Percentiles rank a stretch among this genome's conserved stretches.
These are phyloP conservation scores for Corythaeola cristata DNA, from an alignment of 2,113 vertebrate genomes.

Conservation along the genomic window DNA sequence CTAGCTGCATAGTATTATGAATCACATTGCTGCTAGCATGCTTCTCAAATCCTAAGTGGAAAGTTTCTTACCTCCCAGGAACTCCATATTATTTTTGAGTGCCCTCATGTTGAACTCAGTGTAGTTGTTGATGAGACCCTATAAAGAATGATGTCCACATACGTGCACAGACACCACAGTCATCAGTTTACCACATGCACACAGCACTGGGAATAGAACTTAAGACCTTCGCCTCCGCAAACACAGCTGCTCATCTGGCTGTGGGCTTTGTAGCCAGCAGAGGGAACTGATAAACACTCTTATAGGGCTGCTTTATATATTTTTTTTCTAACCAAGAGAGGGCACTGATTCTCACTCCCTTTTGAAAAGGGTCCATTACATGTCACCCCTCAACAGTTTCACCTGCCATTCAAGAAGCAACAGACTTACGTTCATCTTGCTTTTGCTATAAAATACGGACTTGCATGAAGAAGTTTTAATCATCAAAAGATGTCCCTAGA, in stretches of 20 bases:
- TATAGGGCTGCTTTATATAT: not conserved
- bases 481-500: constrained; percentile 30
- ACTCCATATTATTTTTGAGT: not conserved
- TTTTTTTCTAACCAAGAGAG: constrained; percentile 11
- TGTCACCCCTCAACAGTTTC: not conserved
- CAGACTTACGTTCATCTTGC: not conserved
- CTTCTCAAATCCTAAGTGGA: not conserved
- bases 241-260: constrained; percentile 70
- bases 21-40: not conserved
- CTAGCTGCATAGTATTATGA: not conserved
- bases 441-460: not conserved
- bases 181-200: constrained; percentile 28
- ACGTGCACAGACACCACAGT: constrained; percentile 52
- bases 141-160: not conserved
- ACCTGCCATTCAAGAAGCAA: not conserved
- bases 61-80: constrained; percentile 19
- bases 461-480: constrained; percentile 13
- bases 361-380: not conserved
- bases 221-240: constrained; percentile 46
- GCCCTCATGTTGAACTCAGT: constrained; percentile 23
- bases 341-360: not conserved
- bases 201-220: constrained; percentile 39
- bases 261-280: constrained; percentile 58
- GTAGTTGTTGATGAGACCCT: constrained; percentile 22
- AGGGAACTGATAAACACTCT: constrained; percentile 49